These are phyloP conservation scores for Noctilio leporinus DNA, from an alignment of 2,113 vertebrate genomes.

Conservation along the genomic window DNA sequence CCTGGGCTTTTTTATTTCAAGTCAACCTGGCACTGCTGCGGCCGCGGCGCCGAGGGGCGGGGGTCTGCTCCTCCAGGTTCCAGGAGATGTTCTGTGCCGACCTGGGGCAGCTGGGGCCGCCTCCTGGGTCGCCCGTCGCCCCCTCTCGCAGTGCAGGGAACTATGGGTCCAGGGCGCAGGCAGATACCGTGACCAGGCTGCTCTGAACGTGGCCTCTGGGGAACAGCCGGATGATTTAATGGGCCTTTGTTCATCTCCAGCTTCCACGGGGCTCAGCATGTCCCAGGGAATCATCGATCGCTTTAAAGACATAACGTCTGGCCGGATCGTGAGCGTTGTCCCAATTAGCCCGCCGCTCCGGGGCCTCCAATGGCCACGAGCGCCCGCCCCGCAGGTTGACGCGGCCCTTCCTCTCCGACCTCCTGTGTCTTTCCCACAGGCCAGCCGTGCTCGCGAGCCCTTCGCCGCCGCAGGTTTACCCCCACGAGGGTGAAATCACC, in stretches of 20 bases:
- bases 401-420: too few species aligned
- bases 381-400: background rate
- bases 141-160: background rate
- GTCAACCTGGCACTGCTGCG: background rate
- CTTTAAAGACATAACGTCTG: conserved; percentile 13
- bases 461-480: too few species aligned
- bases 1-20: background rate
- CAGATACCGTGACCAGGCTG: background rate
- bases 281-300: background rate
- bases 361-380: background rate
- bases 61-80: background rate
- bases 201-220: background rate
- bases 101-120: background rate
- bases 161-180: background rate
- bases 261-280: background rate
- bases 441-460: too few species aligned
- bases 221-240: background rate
- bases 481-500: too few species aligned
- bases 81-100: background rate
- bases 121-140: background rate
- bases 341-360: background rate
- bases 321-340: background rate
- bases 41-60: too few species aligned
- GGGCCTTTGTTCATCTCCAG: background rate
- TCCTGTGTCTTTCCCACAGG: too few species aligned